Evolutionary conservation across 1,140 invertebrate genomes (phyloP), one percentile per base, ranked within the genome.

Genomic region (Euura lappo): DNA sequence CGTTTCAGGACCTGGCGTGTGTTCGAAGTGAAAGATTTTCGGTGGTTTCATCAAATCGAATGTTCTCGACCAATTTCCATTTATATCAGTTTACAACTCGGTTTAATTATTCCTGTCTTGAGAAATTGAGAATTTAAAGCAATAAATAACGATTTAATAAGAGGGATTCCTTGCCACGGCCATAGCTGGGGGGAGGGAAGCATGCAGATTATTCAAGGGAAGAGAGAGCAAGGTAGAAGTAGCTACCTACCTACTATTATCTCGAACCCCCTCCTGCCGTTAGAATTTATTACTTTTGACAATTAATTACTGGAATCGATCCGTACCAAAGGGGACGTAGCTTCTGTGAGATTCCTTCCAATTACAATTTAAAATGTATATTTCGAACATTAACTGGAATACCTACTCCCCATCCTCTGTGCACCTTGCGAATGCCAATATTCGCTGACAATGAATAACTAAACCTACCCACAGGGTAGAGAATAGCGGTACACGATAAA

Each of bases 71-170:
- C n/a, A 51, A 51, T 51, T 51, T 51, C 47, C 47, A 51, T 51
- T 51, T 51, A 51, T 51, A 51, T n/a, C 47, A 51, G 47, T 51
- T 51, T n/a, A n/a, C 47, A 51, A 51, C 13, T 60, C 51, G 51
- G 6, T 60, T 60, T n/a, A 60, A 60, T 60, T 60, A 60, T 60
- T 60, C 51, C 8, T n/a, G 13, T n/a, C 51, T 8, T 11, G 51
- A 60, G 51, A 60, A 60, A 60, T 60, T 60, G 13, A 3, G 51
- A 60, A 60, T 60, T 60, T 60, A 60, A 8, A 60, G 51, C 51
- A 60, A 60, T 60, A 60, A 60, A 60, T 60, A 60, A 60, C 51
- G 51, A 60, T 60, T 60, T 60, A 60, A 60, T 60, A 60, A 60
- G 51, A 60, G 51, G 28, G 51, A 60, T 60, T 60, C 51, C 51